Evolutionary conservation across 2,797 vertebrate genomes (phyloP).

Genomic region (Clamator glandarius): DNA sequence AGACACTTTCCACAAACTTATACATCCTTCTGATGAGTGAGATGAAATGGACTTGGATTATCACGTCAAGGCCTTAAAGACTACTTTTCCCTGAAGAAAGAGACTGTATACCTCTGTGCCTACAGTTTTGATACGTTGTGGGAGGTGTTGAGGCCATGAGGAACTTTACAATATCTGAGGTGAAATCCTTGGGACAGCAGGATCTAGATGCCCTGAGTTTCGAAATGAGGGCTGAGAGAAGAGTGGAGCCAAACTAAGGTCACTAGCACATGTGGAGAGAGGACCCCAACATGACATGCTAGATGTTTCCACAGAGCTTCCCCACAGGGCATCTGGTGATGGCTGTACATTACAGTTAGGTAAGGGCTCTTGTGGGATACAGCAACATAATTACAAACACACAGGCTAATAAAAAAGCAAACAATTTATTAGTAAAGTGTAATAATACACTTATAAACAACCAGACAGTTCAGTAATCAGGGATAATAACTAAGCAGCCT

Average conservation of each 20-base stretch:
- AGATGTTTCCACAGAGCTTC: background rate
- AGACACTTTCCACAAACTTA: background rate
- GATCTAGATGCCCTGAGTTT: background rate
- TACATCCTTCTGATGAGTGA: background rate
- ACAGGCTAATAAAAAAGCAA: no score
- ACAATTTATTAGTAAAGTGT: no score
- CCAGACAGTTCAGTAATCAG: no score
- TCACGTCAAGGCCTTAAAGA: background rate
- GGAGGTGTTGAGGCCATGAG: background rate
- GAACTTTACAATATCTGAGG: background rate
- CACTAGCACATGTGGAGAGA: background rate
- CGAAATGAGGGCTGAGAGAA: background rate
- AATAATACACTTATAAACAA: no score
- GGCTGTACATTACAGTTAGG: no score
- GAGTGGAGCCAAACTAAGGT: background rate
- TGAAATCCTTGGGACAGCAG: background rate
- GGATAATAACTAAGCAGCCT: no score
- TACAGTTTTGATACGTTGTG: background rate
- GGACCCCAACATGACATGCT: background rate
- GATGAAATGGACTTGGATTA: accelerated
- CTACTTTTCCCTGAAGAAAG: background rate
- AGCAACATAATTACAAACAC: no score
- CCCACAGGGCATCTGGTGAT: background rate
- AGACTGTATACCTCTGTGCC: background rate
- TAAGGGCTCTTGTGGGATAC: no score